A percentile compares a stretch with the other conserved stretches of the same genome.
Evolutionary conservation across 64 coral and sea anemone genomes (phyloP).

Genomic region (Dendronephthya gigantea): DNA sequence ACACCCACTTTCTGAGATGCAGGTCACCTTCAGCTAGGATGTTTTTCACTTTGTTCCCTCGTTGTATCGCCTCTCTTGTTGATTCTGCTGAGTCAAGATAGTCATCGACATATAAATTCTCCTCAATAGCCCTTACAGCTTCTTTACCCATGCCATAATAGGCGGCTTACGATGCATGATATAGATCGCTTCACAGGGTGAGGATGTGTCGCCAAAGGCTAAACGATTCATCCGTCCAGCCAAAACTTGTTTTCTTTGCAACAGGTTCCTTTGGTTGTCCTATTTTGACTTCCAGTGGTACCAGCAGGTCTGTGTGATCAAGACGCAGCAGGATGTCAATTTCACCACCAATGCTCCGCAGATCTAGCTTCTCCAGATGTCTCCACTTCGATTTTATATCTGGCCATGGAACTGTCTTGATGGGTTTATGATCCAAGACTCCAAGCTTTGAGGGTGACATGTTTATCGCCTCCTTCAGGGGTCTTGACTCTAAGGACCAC

Average conservation of each 20-base stretch:
- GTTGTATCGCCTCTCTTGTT: neutral
- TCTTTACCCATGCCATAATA: neutral
- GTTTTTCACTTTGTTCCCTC: neutral
- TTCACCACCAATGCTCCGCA: neutral
- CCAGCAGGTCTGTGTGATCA: neutral
- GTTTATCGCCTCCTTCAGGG: neutral
- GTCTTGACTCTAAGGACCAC: no score
- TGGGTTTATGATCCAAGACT: neutral
- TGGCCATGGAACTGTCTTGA: neutral
- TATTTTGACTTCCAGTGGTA: neutral
- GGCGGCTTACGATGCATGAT: neutral
- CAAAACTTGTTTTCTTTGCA: no score
- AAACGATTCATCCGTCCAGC: no score
- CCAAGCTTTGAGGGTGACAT: no score
- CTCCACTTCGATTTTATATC: neutral
- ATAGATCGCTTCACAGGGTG: no score
- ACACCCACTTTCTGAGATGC: no score
- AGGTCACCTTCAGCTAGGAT: neutral
- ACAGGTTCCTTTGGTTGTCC: neutral
- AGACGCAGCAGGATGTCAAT: neutral
- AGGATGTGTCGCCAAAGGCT: no score
- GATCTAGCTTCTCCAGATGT: no score
- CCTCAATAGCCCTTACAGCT: neutral
- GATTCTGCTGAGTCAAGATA: neutral
- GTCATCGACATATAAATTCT: conserved; percentile 5